Evolutionary conservation across 2,888 invertebrate species (phyloP), one percentile per base, ranked within the genome.

Genomic region (Melanostoma scalare): DNA sequence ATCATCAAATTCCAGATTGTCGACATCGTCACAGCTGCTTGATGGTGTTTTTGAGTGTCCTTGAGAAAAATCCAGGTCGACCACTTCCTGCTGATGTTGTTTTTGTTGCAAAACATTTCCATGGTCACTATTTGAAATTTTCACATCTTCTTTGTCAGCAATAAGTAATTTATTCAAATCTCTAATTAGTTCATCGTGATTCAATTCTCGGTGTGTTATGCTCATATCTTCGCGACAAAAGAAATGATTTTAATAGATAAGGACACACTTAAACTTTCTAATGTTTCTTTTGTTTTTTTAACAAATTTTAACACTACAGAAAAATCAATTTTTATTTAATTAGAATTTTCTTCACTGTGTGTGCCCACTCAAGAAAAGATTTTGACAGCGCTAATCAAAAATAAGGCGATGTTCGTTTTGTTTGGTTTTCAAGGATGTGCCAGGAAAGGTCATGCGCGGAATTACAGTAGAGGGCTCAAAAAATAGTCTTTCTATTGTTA

Each of bases 271-370:
- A 20, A 20, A 20, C 20, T 20, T 20, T 20, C 20, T 20, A 20
- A 20, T 20, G 20, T 20, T 20, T 20, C 20, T 20, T 20, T 20
- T 20, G 20, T 53, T 40, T 20, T 53, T 10, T n/a, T 3, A 53
- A 48, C 48, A 58, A 63, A 58, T 36, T 36, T 5, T 35, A 61
- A 48, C 52, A 44, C n/a, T 3, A 42, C 55, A 69, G 46, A 75
- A 84, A 84, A 84, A 84, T 84, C 84, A 79, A 84, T 84, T 84
- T 53, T 75, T 84, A 79, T 84, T 79, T 75, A 84, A 84, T 84
- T 84, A 79, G 53, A 68, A 38, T 73, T 69, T 73, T 46, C 30
- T 42, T 53, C 42, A 30, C 35, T 40, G 36, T 52, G 35, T 44
- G n/a, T 58, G 65, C 65, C 60, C 78, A 71, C 69, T 65, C 36